Evolutionary conservation across 2,113 vertebrate genomes (phyloP), one percentile per base, ranked within the genome.

Genomic region (Xiphorhynchus elegans): DNA sequence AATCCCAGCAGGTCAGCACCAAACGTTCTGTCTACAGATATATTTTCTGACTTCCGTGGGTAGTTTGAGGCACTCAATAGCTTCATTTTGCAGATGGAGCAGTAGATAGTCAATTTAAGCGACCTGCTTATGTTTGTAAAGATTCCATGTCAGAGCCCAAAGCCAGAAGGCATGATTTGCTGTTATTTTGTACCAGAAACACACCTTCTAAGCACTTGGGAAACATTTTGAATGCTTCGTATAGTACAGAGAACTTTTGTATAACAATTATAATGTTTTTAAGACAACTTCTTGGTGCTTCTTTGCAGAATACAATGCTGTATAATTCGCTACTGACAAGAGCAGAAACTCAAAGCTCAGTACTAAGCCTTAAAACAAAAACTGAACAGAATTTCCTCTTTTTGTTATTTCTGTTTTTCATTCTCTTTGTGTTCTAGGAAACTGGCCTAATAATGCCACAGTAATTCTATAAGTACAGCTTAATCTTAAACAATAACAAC

Each of bases 401-500:
- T 35, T 90, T 69, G 46, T 87, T 73, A 42, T 58, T 49, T 68
- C 77, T 74, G 35, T 76, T 96, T 92, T 86, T 92, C 76, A 75
- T 97, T 96, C 95, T 95, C 97, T 95, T 94, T 92, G 83, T 85
- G 88, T 92, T 95, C 50, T 52, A 95, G 88, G 93, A 97, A 94
- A 93, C 69, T 28, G 20, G 84, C 58, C 62, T 92, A 92, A 89
- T 95, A 96, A 87, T 35, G 60, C 76, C 20, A 31, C 7, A 78
- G 94, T 97, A 97, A 95, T 97, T 98, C 97, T 89, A 33, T 75
- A 96, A 95, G 90, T 94, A 78, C 92, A 93, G 79, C 89, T 97
- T 97, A 97, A 97, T 97, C 94, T 97, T 96, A 95, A 96, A 98
- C 98, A 97, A 98, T 93, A 95, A 96, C 79, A 96, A 95, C 92